These are phyloP conservation scores for Laspeyria flexula DNA, from an alignment of 2,888 invertebrate genomes.

Conservation along the genomic window DNA sequence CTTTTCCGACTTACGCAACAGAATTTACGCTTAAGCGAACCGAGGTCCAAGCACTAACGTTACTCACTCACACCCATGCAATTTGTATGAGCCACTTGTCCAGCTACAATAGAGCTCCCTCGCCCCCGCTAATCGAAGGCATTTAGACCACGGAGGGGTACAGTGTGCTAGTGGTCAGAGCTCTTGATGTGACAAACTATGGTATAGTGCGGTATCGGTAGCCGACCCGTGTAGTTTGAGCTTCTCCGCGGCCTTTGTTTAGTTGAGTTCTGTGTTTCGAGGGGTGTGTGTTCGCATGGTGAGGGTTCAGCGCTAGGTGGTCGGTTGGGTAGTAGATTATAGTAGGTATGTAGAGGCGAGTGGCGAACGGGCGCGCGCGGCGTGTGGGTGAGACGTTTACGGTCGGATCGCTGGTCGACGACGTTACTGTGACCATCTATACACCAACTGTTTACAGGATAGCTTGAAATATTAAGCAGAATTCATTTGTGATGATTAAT, in stretches of 20 bases:
- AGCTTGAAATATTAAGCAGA: neutral
- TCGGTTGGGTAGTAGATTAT: conserved; percentile 63
- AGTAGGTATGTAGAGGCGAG: conserved; percentile 78
- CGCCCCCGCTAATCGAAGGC: conserved; percentile 51
- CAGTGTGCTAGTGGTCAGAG: conserved; percentile 73
- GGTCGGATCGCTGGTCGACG: conserved; percentile 83
- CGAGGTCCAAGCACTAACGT: conserved; percentile 79
- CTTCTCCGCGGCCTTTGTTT: conserved; percentile 47
- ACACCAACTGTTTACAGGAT: conserved; percentile 1
- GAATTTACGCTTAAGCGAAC: conserved; percentile 83
- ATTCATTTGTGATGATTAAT: neutral
- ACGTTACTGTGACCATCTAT: conserved; percentile 61
- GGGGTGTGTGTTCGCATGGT: conserved; percentile 44
- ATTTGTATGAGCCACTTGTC: conserved; percentile 71
- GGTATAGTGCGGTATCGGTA: conserved; percentile 80
- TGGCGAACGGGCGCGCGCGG: conserved; percentile 79
- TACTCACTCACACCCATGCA: conserved; percentile 82
- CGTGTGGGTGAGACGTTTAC: conserved; percentile 86
- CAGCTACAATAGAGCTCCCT: conserved; percentile 49
- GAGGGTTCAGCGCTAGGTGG: conserved; percentile 56
- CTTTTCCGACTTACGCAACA: conserved; percentile 84
- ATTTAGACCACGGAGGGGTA: conserved; percentile 63
- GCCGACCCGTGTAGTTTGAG: conserved; percentile 55
- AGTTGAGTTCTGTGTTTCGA: conserved; percentile 18
- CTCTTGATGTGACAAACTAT: conserved; percentile 79